These are phyloP conservation scores for Phocoena sinus DNA, from an alignment of 2,113 vertebrate genomes.

Conservation along the genomic window DNA sequence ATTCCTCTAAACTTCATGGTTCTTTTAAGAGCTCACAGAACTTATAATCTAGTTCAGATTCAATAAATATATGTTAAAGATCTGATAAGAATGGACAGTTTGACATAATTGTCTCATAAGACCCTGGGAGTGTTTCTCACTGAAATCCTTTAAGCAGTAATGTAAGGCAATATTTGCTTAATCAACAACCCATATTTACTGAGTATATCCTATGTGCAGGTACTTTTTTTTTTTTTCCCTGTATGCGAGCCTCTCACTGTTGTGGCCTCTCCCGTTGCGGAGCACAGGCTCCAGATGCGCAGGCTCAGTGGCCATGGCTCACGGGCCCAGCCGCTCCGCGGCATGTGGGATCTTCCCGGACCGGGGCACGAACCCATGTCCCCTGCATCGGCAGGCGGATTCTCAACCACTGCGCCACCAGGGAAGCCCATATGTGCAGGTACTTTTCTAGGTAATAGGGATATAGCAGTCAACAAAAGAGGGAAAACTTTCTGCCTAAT, in stretches of 20 bases:
- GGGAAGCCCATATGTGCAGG: neutral
- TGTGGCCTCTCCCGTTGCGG: no score
- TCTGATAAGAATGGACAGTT: neutral
- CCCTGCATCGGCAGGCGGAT: no score
- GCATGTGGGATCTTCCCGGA: no score
- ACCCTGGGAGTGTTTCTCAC: neutral
- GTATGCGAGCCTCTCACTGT: no score
- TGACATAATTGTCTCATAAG: neutral
- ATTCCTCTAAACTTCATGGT: neutral
- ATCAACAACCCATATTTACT: neutral
- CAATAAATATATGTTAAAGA: conserved; percentile 35
- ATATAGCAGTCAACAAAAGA: neutral
- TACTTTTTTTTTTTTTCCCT: neutral
- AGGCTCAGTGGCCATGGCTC: no score
- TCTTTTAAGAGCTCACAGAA: neutral
- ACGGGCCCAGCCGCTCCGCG: no score
- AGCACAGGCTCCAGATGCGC: no score
- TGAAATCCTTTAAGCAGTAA: neutral
- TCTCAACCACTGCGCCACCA: no score
- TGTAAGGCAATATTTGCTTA: neutral
- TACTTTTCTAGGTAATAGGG: neutral
- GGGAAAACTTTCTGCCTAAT: neutral
- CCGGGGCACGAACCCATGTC: no score
- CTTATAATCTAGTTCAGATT: neutral
- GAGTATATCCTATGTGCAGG: neutral